Evolutionary conservation across 2,888 invertebrate genomes (phyloP), one percentile per base, ranked within the genome.

Genomic region (Phanerotoma sp.): DNA sequence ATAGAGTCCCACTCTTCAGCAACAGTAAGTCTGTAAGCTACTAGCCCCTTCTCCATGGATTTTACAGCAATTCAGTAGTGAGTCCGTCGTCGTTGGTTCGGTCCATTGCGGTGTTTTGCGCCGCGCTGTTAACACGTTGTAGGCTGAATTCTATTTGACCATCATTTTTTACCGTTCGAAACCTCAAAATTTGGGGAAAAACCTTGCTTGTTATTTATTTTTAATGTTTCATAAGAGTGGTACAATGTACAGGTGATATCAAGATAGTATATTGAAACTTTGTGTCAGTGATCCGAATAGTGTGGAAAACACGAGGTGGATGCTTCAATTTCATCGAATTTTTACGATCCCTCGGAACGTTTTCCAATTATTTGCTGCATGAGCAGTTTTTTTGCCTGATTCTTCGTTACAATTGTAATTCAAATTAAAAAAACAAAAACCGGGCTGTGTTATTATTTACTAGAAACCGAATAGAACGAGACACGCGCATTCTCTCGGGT

Each of bases 91-190:
- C 52, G 55, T 42, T 56, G 52, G 54, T 52, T 58, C 60, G 63
- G 63, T 63, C 60, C 63, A 63, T 63, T 63, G 57, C 58, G 58
- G 61, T 58, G 58, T 61, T 62, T 63, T 60, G 62, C 57, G 60
- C 58, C 58, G 58, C 54, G 40, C 61, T 54, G 51, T 62, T 58
- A 50, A 57, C 60, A 59, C 45, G 21, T 40, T 15, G 28, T 38
- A 13, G 44, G 33, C 38, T 53, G 52, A 49, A 33, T 16, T 18
- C 48, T 45, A 21, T 44, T 37, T 50, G 37, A 32, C 32, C 13
- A n/a, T 40, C 37, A 11, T 22, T 35, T 42, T 47, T 38, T 25
- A 16, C 47, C 40, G 38, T n/a, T n/a, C n/a, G n/a, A n/a, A n/a
- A n/a, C n/a, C n/a, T n/a, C n/a, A n/a, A n/a, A n/a, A n/a, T n/a